These are phyloP conservation scores for Hirtodrosophila histrioides DNA, from an alignment of 2,888 invertebrate species.

Conservation along the genomic window DNA sequence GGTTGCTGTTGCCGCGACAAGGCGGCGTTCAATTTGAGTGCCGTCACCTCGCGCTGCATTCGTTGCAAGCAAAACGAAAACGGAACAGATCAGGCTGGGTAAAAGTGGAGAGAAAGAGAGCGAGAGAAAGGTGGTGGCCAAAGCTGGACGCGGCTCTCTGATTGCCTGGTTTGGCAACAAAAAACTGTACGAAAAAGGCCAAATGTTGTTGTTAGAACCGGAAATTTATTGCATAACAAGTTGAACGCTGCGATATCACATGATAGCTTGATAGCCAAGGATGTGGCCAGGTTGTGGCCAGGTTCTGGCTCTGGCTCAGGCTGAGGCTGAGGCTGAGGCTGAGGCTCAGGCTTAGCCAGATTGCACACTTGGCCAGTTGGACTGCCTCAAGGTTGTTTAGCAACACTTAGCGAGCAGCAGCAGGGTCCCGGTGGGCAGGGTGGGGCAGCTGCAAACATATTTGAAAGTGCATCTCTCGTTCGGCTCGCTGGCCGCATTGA, in stretches of 20 bases:
- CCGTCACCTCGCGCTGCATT: constrained; percentile 13
- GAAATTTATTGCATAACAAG: constrained; percentile 81
- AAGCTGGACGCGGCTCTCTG: constrained; percentile 11
- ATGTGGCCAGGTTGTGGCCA: constrained; percentile 16
- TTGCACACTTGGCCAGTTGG: constrained; percentile 9
- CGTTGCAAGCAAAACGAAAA: constrained; percentile 16
- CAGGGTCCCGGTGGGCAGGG: too few relatives aligned
- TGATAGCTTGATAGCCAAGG: constrained; percentile 45
- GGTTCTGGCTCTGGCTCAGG: too few relatives aligned
- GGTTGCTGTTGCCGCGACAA: constrained; percentile 3
- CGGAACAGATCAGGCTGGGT: constrained; percentile 21
- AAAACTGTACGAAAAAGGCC: constrained; percentile 9
- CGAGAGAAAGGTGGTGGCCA: constrained; percentile 6
- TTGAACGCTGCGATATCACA: constrained; percentile 56
- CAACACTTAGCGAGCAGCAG: constrained; percentile 31
- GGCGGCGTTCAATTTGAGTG: constrained; percentile 29
- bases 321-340: too few relatives aligned
- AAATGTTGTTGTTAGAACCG: constrained; percentile 67
- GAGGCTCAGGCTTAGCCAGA: constrained; percentile 1
- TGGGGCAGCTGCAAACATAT: constrained; percentile 26
- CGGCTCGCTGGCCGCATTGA: constrained; percentile 23
- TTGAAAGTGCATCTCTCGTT: constrained; percentile 42
- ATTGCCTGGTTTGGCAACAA: constrained; percentile 15
- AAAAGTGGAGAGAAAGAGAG: background rate
- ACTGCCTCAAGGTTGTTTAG: constrained; percentile 56